These are phyloP conservation scores for Hozukius guyotensis DNA, from an alignment of 2,797 vertebrate genomes.

Conservation along the genomic window DNA sequence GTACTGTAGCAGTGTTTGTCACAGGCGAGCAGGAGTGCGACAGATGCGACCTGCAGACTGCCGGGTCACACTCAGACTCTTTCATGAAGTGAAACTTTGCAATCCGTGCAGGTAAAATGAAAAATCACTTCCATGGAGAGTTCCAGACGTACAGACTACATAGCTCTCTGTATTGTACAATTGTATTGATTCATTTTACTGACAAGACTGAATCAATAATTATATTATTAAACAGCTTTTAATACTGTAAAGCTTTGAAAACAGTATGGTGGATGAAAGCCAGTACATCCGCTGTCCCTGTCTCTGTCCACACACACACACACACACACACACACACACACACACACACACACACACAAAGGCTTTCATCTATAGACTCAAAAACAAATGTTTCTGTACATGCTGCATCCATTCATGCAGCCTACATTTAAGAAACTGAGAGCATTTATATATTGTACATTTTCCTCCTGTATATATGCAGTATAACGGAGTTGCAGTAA, in stretches of 20 bases:
- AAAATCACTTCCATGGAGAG: background rate
- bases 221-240: background rate
- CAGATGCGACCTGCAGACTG: slow-evolving; percentile 13
- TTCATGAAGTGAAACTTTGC: background rate
- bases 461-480: background rate
- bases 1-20: background rate
- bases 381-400: background rate
- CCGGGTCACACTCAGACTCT: background rate
- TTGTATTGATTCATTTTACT: background rate
- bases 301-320: background rate
- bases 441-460: background rate
- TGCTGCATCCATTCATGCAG: background rate
- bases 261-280: background rate
- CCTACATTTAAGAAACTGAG: background rate
- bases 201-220: background rate
- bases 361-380: background rate
- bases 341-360: background rate
- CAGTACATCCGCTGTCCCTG: background rate
- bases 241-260: slow-evolving; percentile 6
- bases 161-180: background rate
- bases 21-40: too few relatives aligned
- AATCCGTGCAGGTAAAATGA: background rate
- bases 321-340: background rate
- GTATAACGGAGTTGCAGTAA: background rate
- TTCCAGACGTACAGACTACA: background rate